Percentiles rank a stretch among this genome's conserved stretches.
These are phyloP conservation scores for Plectrocnemia conspersa DNA, from an alignment of 1,140 invertebrate species.

Conservation along the genomic window DNA sequence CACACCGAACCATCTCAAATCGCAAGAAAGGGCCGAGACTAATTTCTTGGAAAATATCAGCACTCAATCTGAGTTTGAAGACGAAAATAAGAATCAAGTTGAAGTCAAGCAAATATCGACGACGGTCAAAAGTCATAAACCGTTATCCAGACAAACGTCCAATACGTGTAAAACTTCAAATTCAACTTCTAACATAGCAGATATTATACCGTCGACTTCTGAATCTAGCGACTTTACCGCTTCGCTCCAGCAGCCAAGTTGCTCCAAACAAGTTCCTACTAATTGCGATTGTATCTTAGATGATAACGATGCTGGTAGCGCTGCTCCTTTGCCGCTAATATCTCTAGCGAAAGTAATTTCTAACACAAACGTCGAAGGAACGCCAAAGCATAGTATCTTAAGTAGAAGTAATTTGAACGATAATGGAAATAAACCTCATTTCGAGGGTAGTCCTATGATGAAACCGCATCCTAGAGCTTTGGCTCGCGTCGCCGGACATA, in stretches of 20 bases:
- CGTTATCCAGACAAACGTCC: constrained; percentile 54
- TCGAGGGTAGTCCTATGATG: constrained; percentile 44
- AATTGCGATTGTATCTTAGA: constrained; percentile 18
- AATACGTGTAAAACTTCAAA: constrained; percentile 38
- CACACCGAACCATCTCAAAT: constrained; percentile 46
- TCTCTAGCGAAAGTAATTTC: constrained; percentile 41
- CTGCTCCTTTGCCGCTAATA: constrained; percentile 2
- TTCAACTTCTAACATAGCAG: constrained; percentile 38
- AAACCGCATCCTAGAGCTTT: constrained; percentile 56
- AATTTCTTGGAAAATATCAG: constrained; percentile 50
- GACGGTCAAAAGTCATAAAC: constrained; percentile 54
- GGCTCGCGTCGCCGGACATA: constrained; percentile 50
- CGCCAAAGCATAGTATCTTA: constrained; percentile 37
- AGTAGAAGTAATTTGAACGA: constrained; percentile 31
- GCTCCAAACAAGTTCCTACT: constrained; percentile 21
- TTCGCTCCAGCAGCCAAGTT: constrained; percentile 24
- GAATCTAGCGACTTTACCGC: constrained; percentile 12
- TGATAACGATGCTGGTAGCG: constrained; percentile 13
- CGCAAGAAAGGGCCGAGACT: constrained; percentile 47
- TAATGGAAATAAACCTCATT: constrained; percentile 18
- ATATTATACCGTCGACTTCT: constrained; percentile 20
- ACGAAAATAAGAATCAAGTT: constrained; percentile 50
- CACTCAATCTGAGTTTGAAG: constrained; percentile 49
- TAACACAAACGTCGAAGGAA: constrained; percentile 42
- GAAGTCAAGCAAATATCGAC: constrained; percentile 51